These are phyloP conservation scores for Ormyrus labotus DNA, from an alignment of 2,888 invertebrate genomes.

Conservation along the genomic window DNA sequence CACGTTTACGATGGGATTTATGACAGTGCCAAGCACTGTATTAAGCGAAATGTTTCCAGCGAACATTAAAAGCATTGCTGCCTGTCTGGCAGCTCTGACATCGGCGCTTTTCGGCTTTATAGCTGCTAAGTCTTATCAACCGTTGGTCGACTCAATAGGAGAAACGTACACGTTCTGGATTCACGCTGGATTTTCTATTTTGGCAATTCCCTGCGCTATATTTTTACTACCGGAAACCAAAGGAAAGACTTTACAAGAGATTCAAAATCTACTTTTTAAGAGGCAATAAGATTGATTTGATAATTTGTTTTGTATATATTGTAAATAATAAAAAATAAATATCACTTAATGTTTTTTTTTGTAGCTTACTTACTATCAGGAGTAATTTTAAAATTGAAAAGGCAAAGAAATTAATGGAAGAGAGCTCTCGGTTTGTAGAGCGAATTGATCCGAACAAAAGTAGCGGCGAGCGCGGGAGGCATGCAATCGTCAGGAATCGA, in stretches of 20 bases:
- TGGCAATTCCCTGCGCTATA: conserved; percentile 26
- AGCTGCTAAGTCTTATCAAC: conserved; percentile 63
- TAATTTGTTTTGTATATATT: too few relatives aligned
- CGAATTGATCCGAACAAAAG: too few relatives aligned
- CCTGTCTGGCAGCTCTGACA: conserved; percentile 60
- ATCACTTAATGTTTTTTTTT: too few relatives aligned
- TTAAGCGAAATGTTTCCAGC: conserved; percentile 67
- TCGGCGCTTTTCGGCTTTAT: conserved; percentile 64
- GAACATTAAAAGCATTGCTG: conserved; percentile 63
- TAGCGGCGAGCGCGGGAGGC: too few relatives aligned
- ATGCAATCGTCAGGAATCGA: too few relatives aligned
- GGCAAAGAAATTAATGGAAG: too few relatives aligned
- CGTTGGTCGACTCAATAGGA: conserved; percentile 60
- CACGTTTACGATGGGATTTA: conserved; percentile 43
- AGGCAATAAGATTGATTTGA: background rate
- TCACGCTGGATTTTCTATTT: conserved; percentile 59
- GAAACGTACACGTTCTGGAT: conserved; percentile 65
- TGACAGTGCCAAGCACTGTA: conserved; percentile 64
- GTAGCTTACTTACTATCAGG: too few relatives aligned
- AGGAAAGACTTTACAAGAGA: conserved; percentile 64
- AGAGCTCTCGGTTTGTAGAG: too few relatives aligned
- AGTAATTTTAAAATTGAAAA: too few relatives aligned
- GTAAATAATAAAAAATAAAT: too few relatives aligned
- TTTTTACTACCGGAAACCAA: conserved; percentile 65
- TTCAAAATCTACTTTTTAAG: conserved; percentile 28